phyloP scores from a whole-genome alignment of 2,797 vertebrate genomes.

The Sebastes diploproa region DNA sequence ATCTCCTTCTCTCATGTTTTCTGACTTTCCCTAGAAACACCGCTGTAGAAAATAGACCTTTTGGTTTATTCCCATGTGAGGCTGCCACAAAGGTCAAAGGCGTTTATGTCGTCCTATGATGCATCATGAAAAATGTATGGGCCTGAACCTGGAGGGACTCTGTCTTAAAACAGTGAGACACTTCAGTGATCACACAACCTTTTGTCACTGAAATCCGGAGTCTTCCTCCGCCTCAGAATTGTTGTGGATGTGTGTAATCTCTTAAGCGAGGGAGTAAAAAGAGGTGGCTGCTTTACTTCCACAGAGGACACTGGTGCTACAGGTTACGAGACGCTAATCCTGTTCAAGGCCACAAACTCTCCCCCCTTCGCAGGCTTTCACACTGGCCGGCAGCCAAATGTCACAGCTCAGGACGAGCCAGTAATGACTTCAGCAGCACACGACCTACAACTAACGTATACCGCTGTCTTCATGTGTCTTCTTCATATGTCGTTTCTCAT shows the following conservation, averaged over 20 bases:
- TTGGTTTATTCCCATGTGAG: constrained; percentile 2
- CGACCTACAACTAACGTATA: neutral
- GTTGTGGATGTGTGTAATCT: constrained; percentile 72
- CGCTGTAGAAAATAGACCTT: constrained; percentile 12
- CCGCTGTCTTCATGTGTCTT: neutral
- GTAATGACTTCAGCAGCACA: constrained; percentile 6
- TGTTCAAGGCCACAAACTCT: constrained; percentile 55
- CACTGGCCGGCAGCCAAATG: constrained; percentile 33
- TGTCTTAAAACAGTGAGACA: neutral
- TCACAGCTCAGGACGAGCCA: neutral
- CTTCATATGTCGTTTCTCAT: neutral
- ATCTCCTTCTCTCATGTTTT: constrained; percentile 18
- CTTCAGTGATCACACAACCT: constrained; percentile 10
- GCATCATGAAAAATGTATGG: constrained; percentile 16
- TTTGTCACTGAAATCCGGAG: constrained; percentile 32
- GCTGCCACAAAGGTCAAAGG: constrained; percentile 23
- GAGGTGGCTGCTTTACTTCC: constrained; percentile 44
- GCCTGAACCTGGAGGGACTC: neutral
- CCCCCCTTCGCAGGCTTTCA: constrained; percentile 28
- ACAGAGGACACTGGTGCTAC: constrained; percentile 50
- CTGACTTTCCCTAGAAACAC: neutral
- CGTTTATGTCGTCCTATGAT: constrained; percentile 12
- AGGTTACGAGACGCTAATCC: constrained; percentile 67
- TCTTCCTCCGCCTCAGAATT: constrained; percentile 41
- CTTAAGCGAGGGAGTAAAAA: constrained; percentile 60